Percentiles rank a stretch among this genome's conserved stretches.
phyloP scores from a whole-genome alignment of 2,797 vertebrate genomes.

The Cryptoblepharus egeriae region DNA sequence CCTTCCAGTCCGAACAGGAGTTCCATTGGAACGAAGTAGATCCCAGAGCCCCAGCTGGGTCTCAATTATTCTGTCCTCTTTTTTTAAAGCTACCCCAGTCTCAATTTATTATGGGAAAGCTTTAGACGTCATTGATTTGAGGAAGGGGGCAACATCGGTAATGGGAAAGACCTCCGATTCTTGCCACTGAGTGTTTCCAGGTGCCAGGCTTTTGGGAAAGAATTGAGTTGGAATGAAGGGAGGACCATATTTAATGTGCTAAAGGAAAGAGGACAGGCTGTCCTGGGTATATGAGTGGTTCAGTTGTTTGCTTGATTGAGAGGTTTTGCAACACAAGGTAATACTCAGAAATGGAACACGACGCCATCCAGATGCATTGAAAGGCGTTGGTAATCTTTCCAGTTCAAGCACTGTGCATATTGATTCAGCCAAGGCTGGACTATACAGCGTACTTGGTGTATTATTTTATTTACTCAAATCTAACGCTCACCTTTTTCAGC shows the following conservation, averaged over 20 bases:
- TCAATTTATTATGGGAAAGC: constrained; percentile 48
- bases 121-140: constrained; percentile 54
- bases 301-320: not conserved
- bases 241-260: too few species aligned
- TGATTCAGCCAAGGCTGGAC: not conserved
- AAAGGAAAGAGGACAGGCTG: accelerated
- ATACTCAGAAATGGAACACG: not conserved
- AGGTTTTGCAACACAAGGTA: constrained; percentile 2
- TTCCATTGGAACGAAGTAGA: not conserved
- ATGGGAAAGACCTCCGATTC: constrained; percentile 65
- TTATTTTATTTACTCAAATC: too few species aligned
- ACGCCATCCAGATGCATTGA: too few species aligned
- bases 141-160: constrained; percentile 52
- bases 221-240: not conserved
- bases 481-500: too few species aligned
- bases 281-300: not conserved
- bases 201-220: constrained; percentile 48
- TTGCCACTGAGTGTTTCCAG: constrained; percentile 42
- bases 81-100: constrained; percentile 38
- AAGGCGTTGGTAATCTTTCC: not conserved
- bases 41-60: constrained; percentile 20
- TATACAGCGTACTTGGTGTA: not conserved
- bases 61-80: constrained; percentile 40
- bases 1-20: not conserved
- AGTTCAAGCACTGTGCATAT: not conserved